Evolutionary conservation across 2,888 invertebrate species (phyloP).

Genomic region (Hermodice carunculata): DNA sequence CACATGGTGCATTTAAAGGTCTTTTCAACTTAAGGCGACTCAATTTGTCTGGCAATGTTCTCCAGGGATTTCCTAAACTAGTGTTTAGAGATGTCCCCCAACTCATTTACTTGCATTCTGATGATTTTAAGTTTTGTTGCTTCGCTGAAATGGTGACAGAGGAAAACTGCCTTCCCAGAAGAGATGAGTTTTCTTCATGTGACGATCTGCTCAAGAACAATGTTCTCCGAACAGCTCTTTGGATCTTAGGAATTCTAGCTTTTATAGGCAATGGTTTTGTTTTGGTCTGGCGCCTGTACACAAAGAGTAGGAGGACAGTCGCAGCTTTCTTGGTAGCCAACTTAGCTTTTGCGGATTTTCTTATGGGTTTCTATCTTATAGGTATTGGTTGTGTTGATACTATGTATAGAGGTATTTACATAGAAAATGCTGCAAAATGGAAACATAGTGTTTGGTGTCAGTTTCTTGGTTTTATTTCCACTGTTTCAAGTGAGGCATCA

Average conservation of each 20-base stretch:
- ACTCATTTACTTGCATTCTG: slow-evolving; percentile 11
- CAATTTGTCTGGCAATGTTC: neutral
- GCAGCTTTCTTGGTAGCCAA: slow-evolving; percentile 21
- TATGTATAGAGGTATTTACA: slow-evolving; percentile 41
- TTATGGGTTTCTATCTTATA: slow-evolving; percentile 48
- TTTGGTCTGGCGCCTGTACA: slow-evolving; percentile 33
- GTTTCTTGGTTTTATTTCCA: slow-evolving; percentile 44
- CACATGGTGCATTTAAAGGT: neutral
- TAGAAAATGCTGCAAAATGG: slow-evolving; percentile 47
- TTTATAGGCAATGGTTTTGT: slow-evolving; percentile 39
- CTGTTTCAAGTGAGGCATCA: slow-evolving; percentile 60
- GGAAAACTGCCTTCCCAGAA: slow-evolving; percentile 49
- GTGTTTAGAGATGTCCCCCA: neutral
- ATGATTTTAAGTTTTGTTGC: slow-evolving; percentile 22
- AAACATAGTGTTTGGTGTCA: slow-evolving; percentile 41
- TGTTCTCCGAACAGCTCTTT: slow-evolving; percentile 38
- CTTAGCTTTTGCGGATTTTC: slow-evolving; percentile 44
- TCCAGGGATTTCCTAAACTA: neutral
- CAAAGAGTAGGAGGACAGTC: slow-evolving; percentile 12
- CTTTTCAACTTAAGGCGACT: neutral
- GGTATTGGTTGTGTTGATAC: slow-evolving; percentile 45
- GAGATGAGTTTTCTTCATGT: slow-evolving; percentile 46
- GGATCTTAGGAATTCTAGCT: slow-evolving; percentile 41
- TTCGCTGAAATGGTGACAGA: slow-evolving; percentile 6
- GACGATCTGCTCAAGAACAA: slow-evolving; percentile 42